A percentile compares a stretch with the other conserved stretches of the same genome.
phyloP scores from a whole-genome alignment of 2,797 vertebrate species.

The Melanotaenia pygmaea region DNA sequence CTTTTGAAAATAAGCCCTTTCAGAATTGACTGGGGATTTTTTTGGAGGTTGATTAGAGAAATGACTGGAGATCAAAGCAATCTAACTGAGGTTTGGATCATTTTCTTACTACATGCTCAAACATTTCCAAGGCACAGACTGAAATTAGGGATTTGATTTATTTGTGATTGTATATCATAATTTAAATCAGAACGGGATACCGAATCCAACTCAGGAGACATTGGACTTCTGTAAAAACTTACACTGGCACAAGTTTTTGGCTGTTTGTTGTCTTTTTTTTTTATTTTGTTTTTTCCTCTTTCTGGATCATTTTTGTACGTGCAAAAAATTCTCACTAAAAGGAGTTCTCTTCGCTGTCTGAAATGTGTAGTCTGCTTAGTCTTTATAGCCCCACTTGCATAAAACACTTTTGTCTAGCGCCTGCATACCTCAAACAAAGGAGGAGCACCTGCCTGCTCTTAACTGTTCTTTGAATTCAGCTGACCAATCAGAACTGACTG shows the following conservation, averaged over 20 bases:
- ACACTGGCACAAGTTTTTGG: neutral
- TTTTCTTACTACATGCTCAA: slow-evolving; percentile 6
- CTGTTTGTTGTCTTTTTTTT: neutral
- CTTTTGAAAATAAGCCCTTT: slow-evolving; percentile 41
- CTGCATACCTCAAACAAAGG: neutral
- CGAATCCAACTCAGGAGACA: neutral
- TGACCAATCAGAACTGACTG: neutral
- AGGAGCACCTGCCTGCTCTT: neutral
- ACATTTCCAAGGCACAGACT: neutral
- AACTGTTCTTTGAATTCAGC: neutral
- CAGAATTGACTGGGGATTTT: slow-evolving; percentile 37
- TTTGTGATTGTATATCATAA: neutral
- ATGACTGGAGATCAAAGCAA: slow-evolving; percentile 50
- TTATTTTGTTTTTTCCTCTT: neutral
- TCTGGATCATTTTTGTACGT: neutral
- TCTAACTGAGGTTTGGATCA: slow-evolving; percentile 20
- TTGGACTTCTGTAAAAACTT: neutral
- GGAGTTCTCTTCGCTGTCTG: neutral
- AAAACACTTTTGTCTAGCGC: neutral
- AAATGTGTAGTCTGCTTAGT: neutral
- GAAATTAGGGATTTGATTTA: slow-evolving; percentile 35
- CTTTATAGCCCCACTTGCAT: neutral
- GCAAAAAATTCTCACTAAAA: neutral
- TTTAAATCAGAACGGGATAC: neutral
- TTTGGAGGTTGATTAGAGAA: slow-evolving; percentile 55